Base-by-base conservation (phyloP, 2,113 vertebrate genomes). In the Mystacornis crossleyi region DNA sequence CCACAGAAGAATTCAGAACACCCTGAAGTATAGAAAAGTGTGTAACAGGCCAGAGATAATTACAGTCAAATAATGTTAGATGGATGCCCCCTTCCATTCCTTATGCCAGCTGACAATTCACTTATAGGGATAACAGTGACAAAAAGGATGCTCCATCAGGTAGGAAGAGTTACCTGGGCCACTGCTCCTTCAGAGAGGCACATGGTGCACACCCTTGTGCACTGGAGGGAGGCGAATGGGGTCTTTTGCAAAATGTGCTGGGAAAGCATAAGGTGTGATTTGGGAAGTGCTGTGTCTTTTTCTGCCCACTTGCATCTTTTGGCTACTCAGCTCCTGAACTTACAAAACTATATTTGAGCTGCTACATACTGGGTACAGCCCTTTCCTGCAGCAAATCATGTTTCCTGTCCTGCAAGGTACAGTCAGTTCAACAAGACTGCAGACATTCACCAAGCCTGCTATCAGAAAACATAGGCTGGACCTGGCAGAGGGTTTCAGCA, bases 311-410 rank as follows among this genome's bases (percentile, higher is more conserved):
- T 65, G 66, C 34, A 14, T 36, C 47, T 47, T 42, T 17, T 66
- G n/a, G 38, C 65, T 77, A 66, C 29, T 24, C 67, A 86, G 55
- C 31, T 58, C 40, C n/a, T 38, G 25, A 78, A 42, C 4, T 79
- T 75, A 47, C 1, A 89, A 74, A 89, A 28, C 20, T 1, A 0
- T 34, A 42, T 61, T 53, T 2, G 2, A 81, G 60, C 48, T 77
- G 65, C 47, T 64, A 33, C 21, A 28, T 6, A 12, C 5, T 6
- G 23, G 72, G 82, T 53, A 36, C 92, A 86, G 72, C 94, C 90
- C 94, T 90, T 96, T 96, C 93, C 96, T 92, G 92, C 51, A 78
- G 64, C 79, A 93, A 93, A 70, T 17, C 31, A n/a, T 11, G 17
- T 50, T 97, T 96, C 95, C 96, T 90, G 85, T 81, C 64, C 71